Conservation (phyloP, 2,797 vertebrate species). For the Aulostomus chinensis region DNA sequence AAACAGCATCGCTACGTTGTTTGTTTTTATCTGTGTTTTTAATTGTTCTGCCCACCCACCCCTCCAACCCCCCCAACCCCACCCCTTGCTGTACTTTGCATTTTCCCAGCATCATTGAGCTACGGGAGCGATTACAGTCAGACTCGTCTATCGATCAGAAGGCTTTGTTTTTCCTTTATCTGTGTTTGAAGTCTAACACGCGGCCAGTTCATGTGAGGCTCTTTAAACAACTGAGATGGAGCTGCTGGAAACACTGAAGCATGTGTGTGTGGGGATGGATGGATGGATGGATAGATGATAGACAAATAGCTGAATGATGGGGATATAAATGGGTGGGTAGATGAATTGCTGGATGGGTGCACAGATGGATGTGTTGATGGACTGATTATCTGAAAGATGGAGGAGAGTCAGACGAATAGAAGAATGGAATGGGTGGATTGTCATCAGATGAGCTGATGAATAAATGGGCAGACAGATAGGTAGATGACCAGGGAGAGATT, state of each 20-base stretch:
- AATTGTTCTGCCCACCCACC: conserved; percentile 38
- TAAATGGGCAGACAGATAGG: conserved; percentile 67
- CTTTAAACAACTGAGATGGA: conserved; percentile 47
- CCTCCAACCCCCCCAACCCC: too few relatives aligned
- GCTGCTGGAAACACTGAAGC: conserved; percentile 39
- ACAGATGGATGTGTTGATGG: conserved; percentile 72
- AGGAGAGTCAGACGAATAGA: conserved; percentile 56
- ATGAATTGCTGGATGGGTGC: conserved; percentile 67
- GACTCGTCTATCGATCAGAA: conserved; percentile 28
- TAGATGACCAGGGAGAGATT: conserved; percentile 62
- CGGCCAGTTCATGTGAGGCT: conserved; percentile 17
- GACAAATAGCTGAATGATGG: conserved; percentile 69
- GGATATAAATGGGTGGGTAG: conserved; percentile 61
- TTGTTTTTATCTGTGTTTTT: conserved; percentile 40
- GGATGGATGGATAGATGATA: conserved; percentile 56
- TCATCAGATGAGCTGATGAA: conserved; percentile 71
- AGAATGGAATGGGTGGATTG: conserved; percentile 56
- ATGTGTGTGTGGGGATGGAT: conserved; percentile 28
- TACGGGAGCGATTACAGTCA: conserved; percentile 34
- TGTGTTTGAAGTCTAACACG: conserved; percentile 26
- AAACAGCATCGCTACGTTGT: conserved; percentile 26
- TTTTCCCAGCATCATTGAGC: conserved; percentile 30
- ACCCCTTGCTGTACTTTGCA: conserved; percentile 28
- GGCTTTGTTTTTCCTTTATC: conserved; percentile 13
- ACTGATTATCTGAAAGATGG: conserved; percentile 73